A percentile compares a stretch with the other conserved stretches of the same genome.
These are phyloP conservation scores for Ischnura elegans DNA, from an alignment of 2,888 invertebrate species.

Conservation along the genomic window DNA sequence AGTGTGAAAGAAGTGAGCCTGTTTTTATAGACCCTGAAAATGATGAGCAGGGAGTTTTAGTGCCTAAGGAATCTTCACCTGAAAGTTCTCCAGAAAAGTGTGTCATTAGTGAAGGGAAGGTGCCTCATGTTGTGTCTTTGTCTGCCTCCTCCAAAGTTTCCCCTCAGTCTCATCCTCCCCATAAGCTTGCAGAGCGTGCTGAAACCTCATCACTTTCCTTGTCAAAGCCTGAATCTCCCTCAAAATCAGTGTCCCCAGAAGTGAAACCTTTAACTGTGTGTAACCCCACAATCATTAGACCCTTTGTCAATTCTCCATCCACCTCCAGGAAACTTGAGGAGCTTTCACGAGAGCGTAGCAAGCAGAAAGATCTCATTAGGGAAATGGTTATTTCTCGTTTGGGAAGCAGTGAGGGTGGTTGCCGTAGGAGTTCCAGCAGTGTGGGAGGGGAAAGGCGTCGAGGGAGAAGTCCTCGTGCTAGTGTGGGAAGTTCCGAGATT, in stretches of 20 bases:
- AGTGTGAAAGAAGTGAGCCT: not conserved
- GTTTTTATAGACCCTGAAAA: constrained; percentile 72
- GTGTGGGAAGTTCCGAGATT: constrained; percentile 37
- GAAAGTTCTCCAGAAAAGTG: constrained; percentile 69
- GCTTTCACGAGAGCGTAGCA: constrained; percentile 88
- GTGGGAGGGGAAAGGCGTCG: constrained; percentile 78
- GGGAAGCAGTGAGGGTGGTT: constrained; percentile 78
- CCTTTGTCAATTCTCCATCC: constrained; percentile 76
- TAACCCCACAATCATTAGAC: constrained; percentile 42
- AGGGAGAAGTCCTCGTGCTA: constrained; percentile 50
- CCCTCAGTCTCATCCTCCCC: constrained; percentile 13
- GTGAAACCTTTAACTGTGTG: not conserved
- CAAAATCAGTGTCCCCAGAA: not conserved
- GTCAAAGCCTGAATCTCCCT: not conserved
- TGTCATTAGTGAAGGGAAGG: constrained; percentile 70
- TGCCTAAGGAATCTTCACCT: constrained; percentile 75
- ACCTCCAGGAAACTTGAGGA: constrained; percentile 86
- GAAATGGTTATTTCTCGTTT: constrained; percentile 91
- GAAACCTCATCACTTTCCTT: not conserved
- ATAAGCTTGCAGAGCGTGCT: not conserved
- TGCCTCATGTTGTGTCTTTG: not conserved
- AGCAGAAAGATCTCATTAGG: constrained; percentile 91
- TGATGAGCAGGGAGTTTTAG: constrained; percentile 61
- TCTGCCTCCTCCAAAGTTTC: constrained; percentile 9
- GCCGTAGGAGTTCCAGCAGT: constrained; percentile 77